Evolutionary conservation across 2,888 invertebrate species (phyloP).

Genomic region (Temnothorax ravouxi): DNA sequence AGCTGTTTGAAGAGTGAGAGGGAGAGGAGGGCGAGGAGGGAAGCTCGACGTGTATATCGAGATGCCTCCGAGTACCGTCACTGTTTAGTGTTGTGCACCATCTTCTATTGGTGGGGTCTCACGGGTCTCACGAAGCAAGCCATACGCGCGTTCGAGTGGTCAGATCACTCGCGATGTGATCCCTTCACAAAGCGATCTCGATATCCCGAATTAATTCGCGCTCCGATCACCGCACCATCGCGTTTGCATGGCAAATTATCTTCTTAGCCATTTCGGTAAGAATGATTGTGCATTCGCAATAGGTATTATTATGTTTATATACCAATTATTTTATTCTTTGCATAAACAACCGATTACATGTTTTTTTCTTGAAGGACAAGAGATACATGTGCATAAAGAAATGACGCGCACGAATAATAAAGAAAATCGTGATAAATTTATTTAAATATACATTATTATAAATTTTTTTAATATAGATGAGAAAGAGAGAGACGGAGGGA

Average conservation of each 20-base stretch:
- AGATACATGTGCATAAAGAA: not conserved
- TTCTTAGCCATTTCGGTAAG: not conserved
- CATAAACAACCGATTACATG: too few relatives aligned
- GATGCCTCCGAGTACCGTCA: constrained; percentile 57
- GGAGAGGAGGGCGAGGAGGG: not conserved
- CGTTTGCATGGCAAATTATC: constrained; percentile 8
- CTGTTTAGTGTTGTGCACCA: constrained; percentile 50
- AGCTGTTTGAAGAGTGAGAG: constrained; percentile 54
- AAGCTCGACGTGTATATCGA: constrained; percentile 63
- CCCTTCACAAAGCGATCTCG: constrained; percentile 28
- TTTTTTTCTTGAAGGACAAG: not conserved
- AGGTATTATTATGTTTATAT: not conserved
- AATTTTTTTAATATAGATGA: not conserved
- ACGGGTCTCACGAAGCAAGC: constrained; percentile 55
- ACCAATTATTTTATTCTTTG: not conserved
- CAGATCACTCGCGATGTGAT: constrained; percentile 29
- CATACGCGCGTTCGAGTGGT: constrained; percentile 1
- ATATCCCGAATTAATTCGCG: constrained; percentile 5
- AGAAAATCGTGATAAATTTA: not conserved
- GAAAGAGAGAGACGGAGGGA: too few relatives aligned
- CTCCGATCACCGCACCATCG: not conserved
- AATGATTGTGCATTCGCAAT: not conserved
- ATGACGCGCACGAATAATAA: not conserved
- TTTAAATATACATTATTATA: not conserved
- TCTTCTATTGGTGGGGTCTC: constrained; percentile 52